A percentile compares a stretch with the other conserved stretches of the same genome.
Conservation (phyloP, 2,888 invertebrate species). For the Imbricaverruca yamaguchii region DNA sequence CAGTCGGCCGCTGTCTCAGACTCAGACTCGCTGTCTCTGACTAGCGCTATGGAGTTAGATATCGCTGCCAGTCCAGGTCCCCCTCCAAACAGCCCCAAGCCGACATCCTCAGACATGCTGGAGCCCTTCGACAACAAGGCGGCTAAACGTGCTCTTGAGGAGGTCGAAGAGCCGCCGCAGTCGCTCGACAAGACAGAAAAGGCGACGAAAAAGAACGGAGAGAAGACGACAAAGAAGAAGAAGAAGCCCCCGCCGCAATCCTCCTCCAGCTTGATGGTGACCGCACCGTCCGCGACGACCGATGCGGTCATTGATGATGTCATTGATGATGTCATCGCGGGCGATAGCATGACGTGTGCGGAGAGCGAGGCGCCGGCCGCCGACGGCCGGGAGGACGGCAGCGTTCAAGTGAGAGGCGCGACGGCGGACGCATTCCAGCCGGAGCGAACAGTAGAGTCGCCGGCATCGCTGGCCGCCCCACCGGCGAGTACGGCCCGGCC, state of each 20-base stretch:
- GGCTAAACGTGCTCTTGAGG: not conserved
- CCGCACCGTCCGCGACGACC: too few relatives aligned
- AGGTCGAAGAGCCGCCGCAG: constrained; percentile 7
- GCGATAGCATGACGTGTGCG: constrained; percentile 29
- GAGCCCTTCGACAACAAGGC: not conserved
- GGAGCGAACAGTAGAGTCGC: too few relatives aligned
- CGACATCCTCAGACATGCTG: not conserved
- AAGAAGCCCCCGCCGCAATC: constrained; percentile 28
- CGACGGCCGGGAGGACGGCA: not conserved
- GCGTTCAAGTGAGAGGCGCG: not conserved
- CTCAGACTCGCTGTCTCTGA: not conserved
- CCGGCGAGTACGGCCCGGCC: too few relatives aligned
- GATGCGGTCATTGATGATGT: too few relatives aligned
- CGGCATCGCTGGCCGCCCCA: too few relatives aligned
- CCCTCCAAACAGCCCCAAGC: not conserved
- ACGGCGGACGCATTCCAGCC: too few relatives aligned
- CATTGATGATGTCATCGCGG: not conserved
- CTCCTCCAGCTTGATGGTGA: not conserved
- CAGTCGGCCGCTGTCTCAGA: constrained; percentile 34
- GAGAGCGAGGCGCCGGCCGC: not conserved
- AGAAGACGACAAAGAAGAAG: constrained; percentile 27
- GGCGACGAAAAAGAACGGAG: constrained; percentile 3
- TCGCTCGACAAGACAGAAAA: constrained; percentile 28
- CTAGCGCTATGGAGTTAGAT: not conserved
- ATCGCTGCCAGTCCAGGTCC: not conserved